Percentiles rank a stretch among this genome's conserved stretches.
Evolutionary conservation across 2,888 invertebrate species (phyloP).

Genomic region (Protonemura montana): DNA sequence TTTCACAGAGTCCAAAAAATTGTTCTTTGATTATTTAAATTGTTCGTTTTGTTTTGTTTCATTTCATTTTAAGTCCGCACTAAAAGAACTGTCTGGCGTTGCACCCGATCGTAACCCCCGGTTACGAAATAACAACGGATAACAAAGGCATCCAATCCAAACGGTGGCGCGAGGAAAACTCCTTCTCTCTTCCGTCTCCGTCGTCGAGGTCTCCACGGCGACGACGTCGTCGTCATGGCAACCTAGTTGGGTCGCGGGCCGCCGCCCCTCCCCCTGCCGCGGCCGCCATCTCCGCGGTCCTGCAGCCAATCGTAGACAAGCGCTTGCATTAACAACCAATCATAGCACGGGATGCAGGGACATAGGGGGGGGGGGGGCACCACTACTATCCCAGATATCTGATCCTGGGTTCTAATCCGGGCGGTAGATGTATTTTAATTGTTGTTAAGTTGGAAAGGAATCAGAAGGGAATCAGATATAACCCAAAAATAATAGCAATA

Average conservation of each 20-base stretch:
- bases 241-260: neutral
- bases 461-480: too few relatives aligned
- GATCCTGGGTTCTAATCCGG: too few relatives aligned
- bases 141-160: slow-evolving; percentile 12
- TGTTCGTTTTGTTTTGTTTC: neutral
- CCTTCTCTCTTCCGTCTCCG: slow-evolving; percentile 46
- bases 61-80: slow-evolving; percentile 35
- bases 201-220: slow-evolving; percentile 49
- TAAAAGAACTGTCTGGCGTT: neutral
- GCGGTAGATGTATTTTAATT: too few relatives aligned
- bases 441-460: too few relatives aligned
- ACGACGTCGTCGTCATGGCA: neutral
- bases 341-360: too few relatives aligned
- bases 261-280: neutral
- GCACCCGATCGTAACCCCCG: neutral
- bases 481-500: too few relatives aligned
- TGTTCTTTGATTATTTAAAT: neutral
- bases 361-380: too few relatives aligned
- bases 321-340: neutral
- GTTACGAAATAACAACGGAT: neutral
- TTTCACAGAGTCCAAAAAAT: slow-evolving; percentile 45
- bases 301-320: neutral
- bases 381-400: too few relatives aligned
- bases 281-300: slow-evolving; percentile 21
- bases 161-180: slow-evolving; percentile 33